Conservation (phyloP, 2,113 vertebrate species). For the Leptobrachium leishanense region DNA sequence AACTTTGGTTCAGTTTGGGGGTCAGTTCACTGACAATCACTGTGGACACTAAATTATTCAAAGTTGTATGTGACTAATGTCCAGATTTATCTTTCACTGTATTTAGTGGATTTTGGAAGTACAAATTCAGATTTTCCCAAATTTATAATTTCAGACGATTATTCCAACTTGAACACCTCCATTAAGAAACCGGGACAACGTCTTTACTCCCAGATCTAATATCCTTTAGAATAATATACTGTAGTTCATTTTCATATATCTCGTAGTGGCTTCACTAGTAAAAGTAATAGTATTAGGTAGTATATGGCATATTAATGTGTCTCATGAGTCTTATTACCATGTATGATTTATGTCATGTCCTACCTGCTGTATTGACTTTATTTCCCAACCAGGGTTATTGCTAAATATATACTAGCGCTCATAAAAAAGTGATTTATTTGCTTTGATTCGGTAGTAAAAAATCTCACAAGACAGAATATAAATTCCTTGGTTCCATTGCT, state of each 20-base stretch:
- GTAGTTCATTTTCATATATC: background rate
- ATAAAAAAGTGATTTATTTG: background rate
- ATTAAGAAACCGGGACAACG: too few relatives aligned
- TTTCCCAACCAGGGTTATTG: background rate
- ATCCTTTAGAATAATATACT: too few relatives aligned
- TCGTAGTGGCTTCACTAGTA: background rate
- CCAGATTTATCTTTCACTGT: too few relatives aligned
- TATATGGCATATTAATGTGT: background rate
- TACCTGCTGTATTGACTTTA: background rate
- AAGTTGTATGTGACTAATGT: too few relatives aligned
- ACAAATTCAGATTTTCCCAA: too few relatives aligned
- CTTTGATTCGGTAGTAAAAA: background rate
- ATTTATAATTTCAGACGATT: too few relatives aligned
- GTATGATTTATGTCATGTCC: background rate
- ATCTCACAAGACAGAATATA: background rate
- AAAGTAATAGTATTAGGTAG: background rate
- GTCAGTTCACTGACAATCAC: too few relatives aligned
- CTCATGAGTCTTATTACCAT: background rate
- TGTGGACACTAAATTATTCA: too few relatives aligned
- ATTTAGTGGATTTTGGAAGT: too few relatives aligned
- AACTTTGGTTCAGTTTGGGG: too few relatives aligned
- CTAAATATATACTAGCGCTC: background rate
- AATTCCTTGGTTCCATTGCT: background rate
- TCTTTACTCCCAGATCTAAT: too few relatives aligned
- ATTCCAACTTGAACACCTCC: too few relatives aligned